Base-by-base conservation (phyloP, 2,797 vertebrate genomes). In the Alfaro cultratus region DNA sequence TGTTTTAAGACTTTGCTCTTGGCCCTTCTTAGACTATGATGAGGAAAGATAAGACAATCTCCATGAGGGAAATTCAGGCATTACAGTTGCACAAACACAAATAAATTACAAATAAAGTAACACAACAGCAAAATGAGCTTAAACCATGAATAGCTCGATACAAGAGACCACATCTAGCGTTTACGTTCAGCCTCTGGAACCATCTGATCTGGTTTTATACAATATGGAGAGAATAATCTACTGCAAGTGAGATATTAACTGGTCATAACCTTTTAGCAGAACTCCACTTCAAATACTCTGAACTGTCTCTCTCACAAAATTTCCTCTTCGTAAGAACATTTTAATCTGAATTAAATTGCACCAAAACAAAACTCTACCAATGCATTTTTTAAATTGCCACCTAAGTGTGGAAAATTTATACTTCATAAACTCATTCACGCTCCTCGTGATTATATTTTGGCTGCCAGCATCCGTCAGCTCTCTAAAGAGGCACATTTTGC, bases 261-360 rank as follows among this genome's bases (percentile, higher is more conserved):
- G 5, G 21, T 70, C 15, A 43, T n/a, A 43, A 70, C 41, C 68
- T 29, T 46, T 68, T 13, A 45, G 45, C 68, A 16, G 41, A 29
- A 18, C 68, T 8, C 39, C 26, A 15, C n/a, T n/a, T 29, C 6
- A 16, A 71, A 29, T 46, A 29, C 26, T 6, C 5, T 15, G 41
- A 45, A 71, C 7, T 2, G 23, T 15, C 68, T 70, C 39, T n/a
- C 13, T 43, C 36, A 43, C 23, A 43, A 12, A 11, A 43, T 71
- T 8, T 71, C 41, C 15, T 31, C 74, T 51, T 72, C 74, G 68
- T 86, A 82, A 89, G 89, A 92, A 86, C 83, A 74, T 81, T 93
- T 93, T 88, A 93, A 87, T 88, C 87, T 34, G 41, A 88, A 90
- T 90, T 90, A 93, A 93, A 93, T 79, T 90, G 45, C 84, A 84